These are phyloP conservation scores for Sarcophaga caerulescens DNA, from an alignment of 2,888 invertebrate species.

Conservation along the genomic window DNA sequence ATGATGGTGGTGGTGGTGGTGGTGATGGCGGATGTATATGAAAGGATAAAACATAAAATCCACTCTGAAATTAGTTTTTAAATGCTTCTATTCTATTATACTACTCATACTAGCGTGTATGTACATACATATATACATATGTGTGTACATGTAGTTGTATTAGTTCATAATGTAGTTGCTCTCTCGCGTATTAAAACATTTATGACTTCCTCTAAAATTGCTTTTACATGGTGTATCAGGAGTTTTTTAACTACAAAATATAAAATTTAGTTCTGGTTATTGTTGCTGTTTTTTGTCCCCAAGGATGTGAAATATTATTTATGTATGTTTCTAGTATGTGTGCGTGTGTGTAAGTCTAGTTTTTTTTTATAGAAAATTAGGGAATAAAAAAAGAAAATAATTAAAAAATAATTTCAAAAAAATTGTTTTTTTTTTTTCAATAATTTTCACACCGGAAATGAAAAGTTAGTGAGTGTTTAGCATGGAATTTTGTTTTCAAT, in stretches of 20 bases:
- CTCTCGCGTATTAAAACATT: conserved; percentile 60
- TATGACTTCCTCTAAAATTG: conserved; percentile 57
- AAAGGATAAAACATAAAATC: background rate
- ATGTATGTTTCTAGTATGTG: background rate
- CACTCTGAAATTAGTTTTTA: conserved; percentile 47
- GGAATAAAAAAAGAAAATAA: conserved; percentile 10
- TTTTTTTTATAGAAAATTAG: background rate
- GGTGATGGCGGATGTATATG: too few species aligned
- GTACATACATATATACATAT: background rate
- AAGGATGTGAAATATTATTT: conserved; percentile 7
- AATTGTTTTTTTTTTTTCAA: conserved; percentile 2
- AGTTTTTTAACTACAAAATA: conserved; percentile 47
- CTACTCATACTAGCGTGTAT: background rate
- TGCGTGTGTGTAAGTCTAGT: too few species aligned
- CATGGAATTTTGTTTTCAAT: background rate
- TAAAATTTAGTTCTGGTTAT: background rate
- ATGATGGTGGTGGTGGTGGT: too few species aligned
- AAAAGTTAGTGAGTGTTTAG: conserved; percentile 30
- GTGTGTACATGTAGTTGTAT: background rate
- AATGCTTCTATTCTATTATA: background rate
- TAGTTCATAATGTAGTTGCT: conserved; percentile 4
- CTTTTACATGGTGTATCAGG: conserved; percentile 32
- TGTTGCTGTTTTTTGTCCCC: background rate
- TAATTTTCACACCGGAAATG: conserved; percentile 28
- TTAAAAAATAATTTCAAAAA: conserved; percentile 18